A percentile compares a stretch with the other conserved stretches of the same genome.
Evolutionary conservation across 2,888 invertebrate species (phyloP).

Genomic region (Sinohyriopsis cumingii): DNA sequence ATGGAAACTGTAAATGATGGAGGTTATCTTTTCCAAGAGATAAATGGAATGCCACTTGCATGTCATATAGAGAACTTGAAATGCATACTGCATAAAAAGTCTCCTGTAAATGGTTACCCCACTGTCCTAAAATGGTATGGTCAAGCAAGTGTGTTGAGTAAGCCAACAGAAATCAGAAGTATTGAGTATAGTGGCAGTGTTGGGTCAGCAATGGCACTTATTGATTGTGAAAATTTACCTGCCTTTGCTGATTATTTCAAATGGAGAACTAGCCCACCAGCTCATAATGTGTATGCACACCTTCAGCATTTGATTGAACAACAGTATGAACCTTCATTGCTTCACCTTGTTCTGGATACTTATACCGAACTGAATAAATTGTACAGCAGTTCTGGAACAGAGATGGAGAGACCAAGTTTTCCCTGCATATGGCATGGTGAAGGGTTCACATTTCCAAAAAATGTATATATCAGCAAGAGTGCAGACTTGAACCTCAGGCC

Average conservation of each 20-base stretch:
- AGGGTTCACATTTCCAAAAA: constrained; percentile 14
- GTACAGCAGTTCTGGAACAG: too few relatives aligned
- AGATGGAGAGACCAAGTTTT: too few relatives aligned
- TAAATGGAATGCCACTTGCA: neutral
- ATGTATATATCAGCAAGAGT: constrained; percentile 3
- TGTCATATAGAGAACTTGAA: constrained; percentile 4
- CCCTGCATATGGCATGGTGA: constrained; percentile 9
- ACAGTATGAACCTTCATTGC: constrained; percentile 4
- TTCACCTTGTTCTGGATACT: constrained; percentile 6
- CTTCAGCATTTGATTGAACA: neutral
- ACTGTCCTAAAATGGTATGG: constrained; percentile 11
- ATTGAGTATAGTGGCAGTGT: constrained; percentile 10
- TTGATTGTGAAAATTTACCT: constrained; percentile 3
- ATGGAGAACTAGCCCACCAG: constrained; percentile 4
- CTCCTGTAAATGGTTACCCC: constrained; percentile 1
- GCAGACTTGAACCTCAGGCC: constrained; percentile 22
- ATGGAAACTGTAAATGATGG: neutral
- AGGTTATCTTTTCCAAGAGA: neutral
- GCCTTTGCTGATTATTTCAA: constrained; percentile 6
- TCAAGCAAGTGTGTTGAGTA: constrained; percentile 1
- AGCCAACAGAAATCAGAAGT: constrained; percentile 14
- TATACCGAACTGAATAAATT: too few relatives aligned
- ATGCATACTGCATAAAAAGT: constrained; percentile 6
- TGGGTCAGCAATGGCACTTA: constrained; percentile 18
- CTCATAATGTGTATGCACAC: constrained; percentile 11